Evolutionary conservation across 2,113 vertebrate species (phyloP), one percentile per base, ranked within the genome.

Genomic region (Lampris megalopsis): DNA sequence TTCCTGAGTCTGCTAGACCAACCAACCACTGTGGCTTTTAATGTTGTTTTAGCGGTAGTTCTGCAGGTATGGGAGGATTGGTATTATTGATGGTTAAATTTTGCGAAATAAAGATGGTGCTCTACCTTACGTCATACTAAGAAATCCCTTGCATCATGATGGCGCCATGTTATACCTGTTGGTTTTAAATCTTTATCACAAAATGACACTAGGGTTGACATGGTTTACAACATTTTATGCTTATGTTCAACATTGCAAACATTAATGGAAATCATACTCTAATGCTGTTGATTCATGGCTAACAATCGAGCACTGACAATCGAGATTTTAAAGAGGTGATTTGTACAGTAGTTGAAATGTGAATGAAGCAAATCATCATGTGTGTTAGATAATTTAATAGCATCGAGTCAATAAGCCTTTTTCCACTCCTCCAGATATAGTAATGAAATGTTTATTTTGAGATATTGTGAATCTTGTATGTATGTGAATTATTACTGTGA

Each of bases 241-340:
- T 24, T 24, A 10, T 9, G 0, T 38, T 3, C 64, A 49, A 13
- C 77, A 63, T 9, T 36, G 41, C 6, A 7, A 45, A 7, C 4
- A 36, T 42, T 41, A 45, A 62, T 57, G 41, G 10, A 79, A 63
- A 41, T 40, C 13, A 37, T 35, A 37, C 9, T 56, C n/a, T 7
- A 7, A 74, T 42, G 1, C 38, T 13, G 11, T 43, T 67, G 24
- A 54, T 5, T 37, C 4, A 45, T 11, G 6, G 38, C 42, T 37
- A 24, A 37, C 3, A 11, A 2, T 42, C 56, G 60, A 50, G 36
- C 8, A 5, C 2, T 1, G 36, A 63, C 54, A 37, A 74, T 79
- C 67, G 73, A 62, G 13, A 52, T 40, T 73, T 65, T 66, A 71
- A 62, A 45, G 43, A 45, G 80, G 59, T 70, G 70, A 76, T 62